A percentile compares a stretch with the other conserved stretches of the same genome.
These are phyloP conservation scores for Eupithecia pulchellata DNA, from an alignment of 2,888 invertebrate genomes.

Conservation along the genomic window DNA sequence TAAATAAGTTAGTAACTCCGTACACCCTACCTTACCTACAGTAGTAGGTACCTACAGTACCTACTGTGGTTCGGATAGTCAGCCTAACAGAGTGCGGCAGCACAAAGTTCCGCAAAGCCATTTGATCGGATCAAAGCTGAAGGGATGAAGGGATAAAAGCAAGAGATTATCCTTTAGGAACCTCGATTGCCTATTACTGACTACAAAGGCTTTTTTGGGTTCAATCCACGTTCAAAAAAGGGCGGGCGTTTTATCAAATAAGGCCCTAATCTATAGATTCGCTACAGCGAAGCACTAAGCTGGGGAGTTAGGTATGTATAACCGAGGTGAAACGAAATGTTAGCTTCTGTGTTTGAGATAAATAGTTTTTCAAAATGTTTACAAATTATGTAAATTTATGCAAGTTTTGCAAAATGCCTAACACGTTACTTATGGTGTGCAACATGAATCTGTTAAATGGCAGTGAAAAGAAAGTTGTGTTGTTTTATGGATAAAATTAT, in stretches of 20 bases:
- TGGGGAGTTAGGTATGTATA: neutral
- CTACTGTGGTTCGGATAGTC: neutral
- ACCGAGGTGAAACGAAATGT: too few relatives aligned
- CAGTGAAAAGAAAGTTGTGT: too few relatives aligned
- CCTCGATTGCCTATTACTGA: constrained; percentile 34
- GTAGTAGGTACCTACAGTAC: neutral
- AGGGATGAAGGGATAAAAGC: constrained; percentile 26
- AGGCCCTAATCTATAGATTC: neutral
- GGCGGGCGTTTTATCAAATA: constrained; percentile 1
- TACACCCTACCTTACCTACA: too few relatives aligned
- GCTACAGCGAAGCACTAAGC: neutral
- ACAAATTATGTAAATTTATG: too few relatives aligned
- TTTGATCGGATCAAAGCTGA: constrained; percentile 20
- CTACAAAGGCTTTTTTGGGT: constrained; percentile 31
- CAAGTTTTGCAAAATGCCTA: too few relatives aligned
- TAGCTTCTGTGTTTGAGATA: too few relatives aligned
- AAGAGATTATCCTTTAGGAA: constrained; percentile 31
- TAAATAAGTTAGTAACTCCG: too few relatives aligned
- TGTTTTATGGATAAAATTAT: too few relatives aligned
- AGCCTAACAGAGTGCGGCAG: neutral
- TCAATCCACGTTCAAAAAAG: constrained; percentile 26
- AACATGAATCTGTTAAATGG: too few relatives aligned
- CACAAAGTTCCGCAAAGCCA: constrained; percentile 9
- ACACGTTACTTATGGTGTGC: too few relatives aligned
- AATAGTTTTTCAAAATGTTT: too few relatives aligned